These are phyloP conservation scores for Tenthredo amoena DNA, from an alignment of 2,888 invertebrate genomes.

Conservation along the genomic window DNA sequence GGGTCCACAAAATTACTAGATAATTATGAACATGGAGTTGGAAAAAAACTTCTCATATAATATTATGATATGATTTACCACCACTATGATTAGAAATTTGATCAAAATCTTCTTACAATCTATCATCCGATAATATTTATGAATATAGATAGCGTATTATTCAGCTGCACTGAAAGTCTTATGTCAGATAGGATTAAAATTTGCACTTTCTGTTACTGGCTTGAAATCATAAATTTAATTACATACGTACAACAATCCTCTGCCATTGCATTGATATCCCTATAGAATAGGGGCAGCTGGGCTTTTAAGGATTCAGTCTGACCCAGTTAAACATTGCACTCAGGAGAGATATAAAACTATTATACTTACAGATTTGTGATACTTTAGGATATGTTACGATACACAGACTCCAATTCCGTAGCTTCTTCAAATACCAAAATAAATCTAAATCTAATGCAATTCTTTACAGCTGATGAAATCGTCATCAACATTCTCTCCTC, in stretches of 20 bases:
- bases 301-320: constrained; percentile 51
- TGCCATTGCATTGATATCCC: constrained; percentile 22
- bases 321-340: constrained; percentile 50
- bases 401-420: background rate
- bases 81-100: background rate
- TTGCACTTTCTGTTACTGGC: background rate
- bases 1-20: background rate
- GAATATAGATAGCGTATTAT: background rate
- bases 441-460: background rate
- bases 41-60: background rate
- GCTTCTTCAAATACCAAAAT: background rate
- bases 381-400: background rate
- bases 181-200: background rate
- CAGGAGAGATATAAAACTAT: constrained; percentile 55
- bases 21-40: background rate
- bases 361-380: background rate
- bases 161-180: background rate
- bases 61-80: background rate
- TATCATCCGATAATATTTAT: background rate
- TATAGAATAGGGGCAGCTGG: constrained; percentile 20
- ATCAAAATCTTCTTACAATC: background rate
- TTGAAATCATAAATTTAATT: background rate
- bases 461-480: background rate
- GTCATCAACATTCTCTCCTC: constrained; percentile 3
- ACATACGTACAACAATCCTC: background rate